Percentiles rank a stretch among this genome's conserved stretches.
Conservation (phyloP, 2,113 vertebrate species). For the Varanus salvator region DNA sequence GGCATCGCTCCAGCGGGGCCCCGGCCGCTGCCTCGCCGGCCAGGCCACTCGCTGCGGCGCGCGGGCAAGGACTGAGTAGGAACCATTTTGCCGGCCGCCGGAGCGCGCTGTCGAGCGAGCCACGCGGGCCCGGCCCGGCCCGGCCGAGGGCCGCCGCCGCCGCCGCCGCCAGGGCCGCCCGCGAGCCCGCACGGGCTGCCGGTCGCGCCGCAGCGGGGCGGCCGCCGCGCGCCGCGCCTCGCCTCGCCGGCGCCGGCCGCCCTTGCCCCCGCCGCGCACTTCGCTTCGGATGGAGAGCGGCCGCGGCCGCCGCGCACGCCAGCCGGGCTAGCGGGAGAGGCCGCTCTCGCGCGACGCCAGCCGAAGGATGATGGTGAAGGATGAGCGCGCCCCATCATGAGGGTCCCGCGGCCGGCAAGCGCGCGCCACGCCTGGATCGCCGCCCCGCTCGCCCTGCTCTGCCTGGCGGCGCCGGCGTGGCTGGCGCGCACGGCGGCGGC, state of each 20-base stretch:
- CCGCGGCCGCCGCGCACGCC: slow-evolving; percentile 83
- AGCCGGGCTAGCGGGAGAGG: slow-evolving; percentile 83
- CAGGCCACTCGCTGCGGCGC: slow-evolving; percentile 76
- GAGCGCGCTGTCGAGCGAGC: no score
- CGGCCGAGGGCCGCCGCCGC: slow-evolving; percentile 10
- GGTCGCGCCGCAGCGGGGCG: slow-evolving; percentile 22
- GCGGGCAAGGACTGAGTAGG: slow-evolving; percentile 79
- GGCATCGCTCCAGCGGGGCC: slow-evolving; percentile 75
- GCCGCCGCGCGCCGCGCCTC: slow-evolving; percentile 37
- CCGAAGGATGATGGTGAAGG: slow-evolving; percentile 93
- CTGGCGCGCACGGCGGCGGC: slow-evolving; percentile 82
- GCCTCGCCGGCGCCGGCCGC: slow-evolving; percentile 64
- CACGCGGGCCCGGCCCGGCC: background rate
- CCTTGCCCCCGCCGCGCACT: slow-evolving; percentile 74
- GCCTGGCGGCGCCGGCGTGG: slow-evolving; percentile 91
- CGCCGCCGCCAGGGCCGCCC: slow-evolving; percentile 31
- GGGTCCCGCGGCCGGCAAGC: slow-evolving; percentile 97
- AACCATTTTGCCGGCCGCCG: slow-evolving; percentile 85
- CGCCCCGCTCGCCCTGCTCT: slow-evolving; percentile 85
- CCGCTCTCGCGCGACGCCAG: slow-evolving; percentile 85
- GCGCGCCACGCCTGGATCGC: slow-evolving; percentile 94
- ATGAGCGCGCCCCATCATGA: slow-evolving; percentile 99
- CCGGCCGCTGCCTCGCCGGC: slow-evolving; percentile 82
- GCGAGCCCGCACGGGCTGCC: no score
- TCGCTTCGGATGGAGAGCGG: background rate